A percentile compares a stretch with the other conserved stretches of the same genome.
Conservation (phyloP, 2,113 vertebrate species). For the Varanus salvator region DNA sequence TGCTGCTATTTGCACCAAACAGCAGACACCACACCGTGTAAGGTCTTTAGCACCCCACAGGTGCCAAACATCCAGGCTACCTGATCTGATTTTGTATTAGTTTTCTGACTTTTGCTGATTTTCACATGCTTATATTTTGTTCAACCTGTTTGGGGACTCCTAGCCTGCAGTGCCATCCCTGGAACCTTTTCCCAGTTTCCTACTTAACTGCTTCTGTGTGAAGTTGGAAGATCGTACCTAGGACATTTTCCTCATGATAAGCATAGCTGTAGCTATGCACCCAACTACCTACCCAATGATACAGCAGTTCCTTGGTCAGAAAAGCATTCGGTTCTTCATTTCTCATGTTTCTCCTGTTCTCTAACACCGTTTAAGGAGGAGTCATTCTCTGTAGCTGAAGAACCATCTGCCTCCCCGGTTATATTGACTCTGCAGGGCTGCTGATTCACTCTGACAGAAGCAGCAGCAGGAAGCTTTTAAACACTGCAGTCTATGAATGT, state of each 20-base stretch:
- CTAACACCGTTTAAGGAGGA: background rate
- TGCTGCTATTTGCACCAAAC: no score
- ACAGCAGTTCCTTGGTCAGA: background rate
- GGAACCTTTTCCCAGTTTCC: background rate
- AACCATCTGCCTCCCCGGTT: background rate
- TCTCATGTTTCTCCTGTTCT: background rate
- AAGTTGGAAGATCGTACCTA: background rate
- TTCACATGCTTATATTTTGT: no score
- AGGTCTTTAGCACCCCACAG: background rate
- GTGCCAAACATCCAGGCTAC: background rate
- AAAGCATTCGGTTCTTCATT: background rate
- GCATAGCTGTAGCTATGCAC: no score
- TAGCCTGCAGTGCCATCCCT: background rate
- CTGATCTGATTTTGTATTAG: background rate
- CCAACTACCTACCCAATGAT: background rate
- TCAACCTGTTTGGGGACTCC: background rate
- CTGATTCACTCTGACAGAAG: conserved; percentile 26
- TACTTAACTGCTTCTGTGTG: background rate
- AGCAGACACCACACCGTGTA: no score
- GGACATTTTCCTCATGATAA: background rate
- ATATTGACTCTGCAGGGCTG: background rate
- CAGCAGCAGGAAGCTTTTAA: conserved; percentile 7
- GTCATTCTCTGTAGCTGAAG: background rate
- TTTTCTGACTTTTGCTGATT: background rate
- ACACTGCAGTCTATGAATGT: background rate